Base-by-base conservation (phyloP, 1,140 invertebrate species). In the Drosophila santomea region DNA sequence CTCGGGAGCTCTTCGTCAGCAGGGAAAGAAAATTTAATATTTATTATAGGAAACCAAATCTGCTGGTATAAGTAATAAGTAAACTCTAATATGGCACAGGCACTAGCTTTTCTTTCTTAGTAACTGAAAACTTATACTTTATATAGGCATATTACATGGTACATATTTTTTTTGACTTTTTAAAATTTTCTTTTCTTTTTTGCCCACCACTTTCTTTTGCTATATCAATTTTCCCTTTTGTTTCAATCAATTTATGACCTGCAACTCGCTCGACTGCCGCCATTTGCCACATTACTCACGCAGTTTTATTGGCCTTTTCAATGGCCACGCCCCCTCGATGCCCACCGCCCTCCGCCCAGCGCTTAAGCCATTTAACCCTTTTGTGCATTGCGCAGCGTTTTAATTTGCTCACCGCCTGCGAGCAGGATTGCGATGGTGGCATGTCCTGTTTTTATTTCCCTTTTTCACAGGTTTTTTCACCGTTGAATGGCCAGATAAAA, bases 291-390 rank as follows among this genome's bases (percentile, higher is more conserved):
- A 86, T 86, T 79, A 88, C 79, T 86, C 76, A 86, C 83, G 75
- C 66, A 73, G 55, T 77, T 86, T 86, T 86, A 86, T 86, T 86
- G 83, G 83, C 83, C 71, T 78, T 67, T 60, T 25, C 60, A 45
- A 47, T 41, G 45, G 79, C 59, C 83, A 78, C 64, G 74, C 83
- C 83, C 66, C 39, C 54, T 12, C 25, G 11, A 20, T 20, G 55
- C 54, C 32, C 3, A 32, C 14, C 47, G 45, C 45, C 45, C 12
- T 4, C 41, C 43, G 12, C 48, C 14, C 36, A 73, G 41, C 64
- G 61, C 48, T 86, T 82, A 82, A 86, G 56, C 75, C 83, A 83
- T 83, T 86, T 86, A 86, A 86, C 83, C 83, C 83, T 79, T 88
- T 83, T 86, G 74, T 88, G 64, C 77, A 81, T 71, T 61, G 67